A percentile compares a stretch with the other conserved stretches of the same genome.
Conservation (phyloP, 2,888 invertebrate genomes). For the Tigriopus californicus region DNA sequence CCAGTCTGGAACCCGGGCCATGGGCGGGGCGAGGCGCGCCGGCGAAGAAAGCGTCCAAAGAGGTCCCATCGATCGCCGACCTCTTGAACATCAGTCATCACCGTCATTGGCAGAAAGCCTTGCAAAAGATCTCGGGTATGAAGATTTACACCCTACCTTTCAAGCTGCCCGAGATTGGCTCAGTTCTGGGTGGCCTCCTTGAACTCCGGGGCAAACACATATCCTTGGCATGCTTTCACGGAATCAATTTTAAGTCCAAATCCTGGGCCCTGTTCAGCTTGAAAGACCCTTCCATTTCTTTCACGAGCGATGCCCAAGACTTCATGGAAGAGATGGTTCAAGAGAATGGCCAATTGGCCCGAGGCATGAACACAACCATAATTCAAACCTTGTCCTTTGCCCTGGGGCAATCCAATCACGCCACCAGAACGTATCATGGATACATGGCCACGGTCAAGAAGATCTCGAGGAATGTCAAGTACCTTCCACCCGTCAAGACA, state of each 20-base stretch:
- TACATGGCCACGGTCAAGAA: conserved; percentile 77
- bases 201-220: conserved; percentile 48
- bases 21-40: conserved; percentile 14
- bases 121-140: conserved; percentile 58
- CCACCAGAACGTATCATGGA: conserved; percentile 48
- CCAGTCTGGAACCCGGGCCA: conserved; percentile 32
- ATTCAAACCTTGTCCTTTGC: conserved; percentile 78
- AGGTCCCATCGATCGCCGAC: neutral
- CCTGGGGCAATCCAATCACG: conserved; percentile 46
- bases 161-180: conserved; percentile 38
- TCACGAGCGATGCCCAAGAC: conserved; percentile 81
- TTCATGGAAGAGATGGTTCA: conserved; percentile 36
- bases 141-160: conserved; percentile 41
- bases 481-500: conserved; percentile 85
- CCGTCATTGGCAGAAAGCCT: conserved; percentile 82
- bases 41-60: conserved; percentile 4
- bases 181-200: conserved; percentile 43
- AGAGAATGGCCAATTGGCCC: neutral
- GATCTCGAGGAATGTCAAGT: conserved; percentile 69
- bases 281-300: conserved; percentile 76
- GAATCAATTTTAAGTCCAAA: conserved; percentile 85
- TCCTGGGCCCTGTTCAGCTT: conserved; percentile 90
- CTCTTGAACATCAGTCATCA: conserved; percentile 41
- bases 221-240: conserved; percentile 89
- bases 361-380: conserved; percentile 35